Evolutionary conservation across 2,888 invertebrate species (phyloP).

Genomic region (Aethes cnicana): DNA sequence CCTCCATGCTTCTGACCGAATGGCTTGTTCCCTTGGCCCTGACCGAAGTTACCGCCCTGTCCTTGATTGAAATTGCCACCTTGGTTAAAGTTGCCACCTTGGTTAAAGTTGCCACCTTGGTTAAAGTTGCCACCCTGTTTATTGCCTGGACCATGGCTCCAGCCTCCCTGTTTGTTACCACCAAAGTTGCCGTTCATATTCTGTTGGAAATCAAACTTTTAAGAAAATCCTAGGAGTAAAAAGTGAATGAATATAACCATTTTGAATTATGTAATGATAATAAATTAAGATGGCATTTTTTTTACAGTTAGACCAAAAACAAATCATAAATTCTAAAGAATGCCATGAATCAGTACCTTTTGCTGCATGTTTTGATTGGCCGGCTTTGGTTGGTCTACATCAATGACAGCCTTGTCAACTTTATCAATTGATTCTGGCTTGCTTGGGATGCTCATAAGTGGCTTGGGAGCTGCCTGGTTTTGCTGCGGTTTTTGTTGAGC

Average conservation of each 20-base stretch:
- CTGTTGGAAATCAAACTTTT: slow-evolving; percentile 42
- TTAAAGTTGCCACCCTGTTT: slow-evolving; percentile 49
- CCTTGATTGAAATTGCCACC: slow-evolving; percentile 23
- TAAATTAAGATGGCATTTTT: no score
- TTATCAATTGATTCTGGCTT: slow-evolving; percentile 54
- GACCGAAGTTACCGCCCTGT: slow-evolving; percentile 36
- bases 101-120: slow-evolving; percentile 23
- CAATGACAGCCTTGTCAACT: slow-evolving; percentile 55
- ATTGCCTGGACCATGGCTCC: slow-evolving; percentile 54
- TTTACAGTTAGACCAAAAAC: no score
- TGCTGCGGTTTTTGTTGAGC: slow-evolving; percentile 17
- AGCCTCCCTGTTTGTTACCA: slow-evolving; percentile 56
- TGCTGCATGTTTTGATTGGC: slow-evolving; percentile 49
- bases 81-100: slow-evolving; percentile 31
- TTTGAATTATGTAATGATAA: no score
- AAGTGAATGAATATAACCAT: no score
- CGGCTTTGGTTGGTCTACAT: slow-evolving; percentile 40
- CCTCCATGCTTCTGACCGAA: slow-evolving; percentile 43
- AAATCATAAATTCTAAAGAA: not conserved
- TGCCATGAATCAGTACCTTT: slow-evolving; percentile 42
- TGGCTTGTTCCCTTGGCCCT: slow-evolving; percentile 45
- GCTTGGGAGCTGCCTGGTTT: slow-evolving; percentile 36
- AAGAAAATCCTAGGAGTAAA: slow-evolving; percentile 7
- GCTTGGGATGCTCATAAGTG: slow-evolving; percentile 41
- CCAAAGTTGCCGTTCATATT: slow-evolving; percentile 70